phyloP scores from a whole-genome alignment of 1,140 invertebrate species.

The Halictus rubicundus region DNA sequence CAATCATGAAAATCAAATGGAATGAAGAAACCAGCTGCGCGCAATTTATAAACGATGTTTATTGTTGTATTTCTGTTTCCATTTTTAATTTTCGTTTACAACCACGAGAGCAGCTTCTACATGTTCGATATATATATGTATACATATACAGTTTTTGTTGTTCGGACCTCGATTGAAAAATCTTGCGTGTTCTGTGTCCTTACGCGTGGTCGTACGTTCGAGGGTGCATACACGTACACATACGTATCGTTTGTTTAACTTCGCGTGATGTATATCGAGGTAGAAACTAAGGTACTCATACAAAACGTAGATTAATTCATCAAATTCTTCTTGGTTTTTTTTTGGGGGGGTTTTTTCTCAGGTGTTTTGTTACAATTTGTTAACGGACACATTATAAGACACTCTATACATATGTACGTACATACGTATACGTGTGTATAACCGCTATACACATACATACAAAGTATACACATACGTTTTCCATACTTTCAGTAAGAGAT shows the following conservation, averaged over 20 bases:
- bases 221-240: slow-evolving; percentile 7
- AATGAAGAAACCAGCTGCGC: background rate
- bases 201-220: background rate
- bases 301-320: slow-evolving; percentile 50
- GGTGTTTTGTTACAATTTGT: background rate
- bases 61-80: slow-evolving; percentile 43
- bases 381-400: slow-evolving; percentile 39
- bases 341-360: no score
- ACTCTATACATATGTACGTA: background rate
- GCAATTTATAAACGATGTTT: slow-evolving; percentile 59
- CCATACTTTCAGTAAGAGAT: slow-evolving; percentile 50
- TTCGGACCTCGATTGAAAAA: slow-evolving; percentile 35
- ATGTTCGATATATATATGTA: slow-evolving; percentile 5
- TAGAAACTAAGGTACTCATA: slow-evolving; percentile 62
- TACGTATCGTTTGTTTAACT: background rate
- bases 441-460: slow-evolving; percentile 1
- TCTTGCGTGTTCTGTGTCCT: slow-evolving; percentile 31
- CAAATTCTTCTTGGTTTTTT: background rate
- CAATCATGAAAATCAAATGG: slow-evolving; percentile 13
- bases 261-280: slow-evolving; percentile 42
- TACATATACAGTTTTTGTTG: background rate
- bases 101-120: slow-evolving; percentile 35
- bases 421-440: background rate
- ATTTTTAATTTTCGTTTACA: slow-evolving; percentile 34
- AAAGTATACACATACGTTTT: slow-evolving; percentile 35